Conservation (phyloP, 2,888 invertebrate genomes). For the Orgyia antiqua region DNA sequence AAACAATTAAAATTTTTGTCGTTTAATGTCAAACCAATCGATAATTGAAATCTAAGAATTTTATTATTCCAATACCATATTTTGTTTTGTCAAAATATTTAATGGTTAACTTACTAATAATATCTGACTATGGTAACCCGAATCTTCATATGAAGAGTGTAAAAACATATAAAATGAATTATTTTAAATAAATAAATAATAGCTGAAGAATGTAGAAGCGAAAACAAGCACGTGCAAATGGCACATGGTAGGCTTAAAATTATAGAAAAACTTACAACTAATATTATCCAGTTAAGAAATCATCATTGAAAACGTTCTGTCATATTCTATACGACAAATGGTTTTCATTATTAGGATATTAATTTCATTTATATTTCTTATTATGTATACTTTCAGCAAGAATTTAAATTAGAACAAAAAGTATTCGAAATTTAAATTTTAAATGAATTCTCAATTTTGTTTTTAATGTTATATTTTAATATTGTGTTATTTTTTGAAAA, state of each 20-base stretch:
- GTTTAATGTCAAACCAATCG: not conserved
- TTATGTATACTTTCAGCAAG: no score
- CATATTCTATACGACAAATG: slow-evolving; percentile 14
- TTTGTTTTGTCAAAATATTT: not conserved
- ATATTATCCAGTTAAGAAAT: slow-evolving; percentile 7
- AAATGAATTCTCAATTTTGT: no score
- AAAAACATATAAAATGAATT: slow-evolving; percentile 12
- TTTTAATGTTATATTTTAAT: no score
- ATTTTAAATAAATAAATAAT: slow-evolving; percentile 57
- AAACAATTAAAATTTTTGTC: not conserved
- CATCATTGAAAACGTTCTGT: slow-evolving; percentile 11
- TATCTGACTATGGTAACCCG: slow-evolving; percentile 17
- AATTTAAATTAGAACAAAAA: no score
- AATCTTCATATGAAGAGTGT: slow-evolving; percentile 13
- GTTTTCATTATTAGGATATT: slow-evolving; percentile 3
- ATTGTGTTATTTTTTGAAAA: no score
- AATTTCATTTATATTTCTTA: not conserved
- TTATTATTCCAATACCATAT: not conserved
- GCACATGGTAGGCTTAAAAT: slow-evolving; percentile 68
- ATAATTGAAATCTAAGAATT: not conserved
- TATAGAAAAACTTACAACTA: slow-evolving; percentile 30
- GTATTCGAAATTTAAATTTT: no score
- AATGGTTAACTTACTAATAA: slow-evolving; percentile 9
- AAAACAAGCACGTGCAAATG: slow-evolving; percentile 70
- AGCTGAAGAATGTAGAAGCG: slow-evolving; percentile 38